Evolutionary conservation across 2,113 vertebrate genomes (phyloP).

Genomic region (Pluvianellus socialis): DNA sequence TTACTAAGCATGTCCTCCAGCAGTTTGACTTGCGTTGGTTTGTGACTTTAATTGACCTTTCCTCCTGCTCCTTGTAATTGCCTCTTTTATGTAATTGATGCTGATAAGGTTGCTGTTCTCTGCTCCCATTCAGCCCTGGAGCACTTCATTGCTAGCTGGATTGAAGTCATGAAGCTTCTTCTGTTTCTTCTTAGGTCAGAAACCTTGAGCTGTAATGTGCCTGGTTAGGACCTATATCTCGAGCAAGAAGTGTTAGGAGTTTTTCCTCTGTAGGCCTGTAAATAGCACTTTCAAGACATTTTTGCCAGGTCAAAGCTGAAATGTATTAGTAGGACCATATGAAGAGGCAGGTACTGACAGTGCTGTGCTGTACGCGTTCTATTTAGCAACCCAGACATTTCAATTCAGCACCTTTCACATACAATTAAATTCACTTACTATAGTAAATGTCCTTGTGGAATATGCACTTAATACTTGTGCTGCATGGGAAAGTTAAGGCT

Average conservation of each 20-base stretch:
- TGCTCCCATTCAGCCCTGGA: fast-evolving
- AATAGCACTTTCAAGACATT: background rate
- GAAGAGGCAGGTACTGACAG: background rate
- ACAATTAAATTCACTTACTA: background rate
- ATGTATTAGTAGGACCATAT: background rate
- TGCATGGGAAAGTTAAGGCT: background rate
- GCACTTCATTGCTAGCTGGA: background rate
- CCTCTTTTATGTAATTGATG: background rate
- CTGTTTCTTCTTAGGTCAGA: background rate
- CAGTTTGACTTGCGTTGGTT: background rate
- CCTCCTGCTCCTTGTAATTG: background rate
- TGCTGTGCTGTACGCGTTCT: background rate
- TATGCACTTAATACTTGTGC: background rate
- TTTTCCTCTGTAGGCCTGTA: background rate
- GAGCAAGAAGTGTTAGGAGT: background rate
- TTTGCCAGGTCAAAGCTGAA: background rate
- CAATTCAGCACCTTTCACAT: background rate
- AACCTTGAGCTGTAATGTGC: background rate
- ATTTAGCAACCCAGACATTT: background rate
- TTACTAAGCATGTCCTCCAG: background rate
- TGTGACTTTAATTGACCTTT: background rate
- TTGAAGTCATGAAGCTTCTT: background rate
- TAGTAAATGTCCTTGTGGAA: background rate
- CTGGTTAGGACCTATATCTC: background rate
- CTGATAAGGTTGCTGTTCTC: background rate